Conservation (phyloP, 2,888 invertebrate species). For the Cephus pygmeus region DNA sequence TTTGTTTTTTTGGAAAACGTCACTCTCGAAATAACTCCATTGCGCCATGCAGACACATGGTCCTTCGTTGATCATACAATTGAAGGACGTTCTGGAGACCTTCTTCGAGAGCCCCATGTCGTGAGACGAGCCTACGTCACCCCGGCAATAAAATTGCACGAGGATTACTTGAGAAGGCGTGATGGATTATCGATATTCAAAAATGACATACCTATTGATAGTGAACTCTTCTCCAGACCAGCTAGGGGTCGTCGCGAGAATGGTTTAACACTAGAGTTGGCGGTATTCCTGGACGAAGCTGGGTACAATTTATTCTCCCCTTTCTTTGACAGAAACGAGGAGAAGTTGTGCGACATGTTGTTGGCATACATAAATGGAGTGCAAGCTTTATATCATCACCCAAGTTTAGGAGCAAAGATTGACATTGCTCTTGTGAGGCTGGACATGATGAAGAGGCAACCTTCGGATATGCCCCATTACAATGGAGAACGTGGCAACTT, state of each 20-base stretch:
- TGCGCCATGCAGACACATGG: slow-evolving; percentile 53
- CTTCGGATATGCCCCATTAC: slow-evolving; percentile 71
- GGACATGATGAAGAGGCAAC: slow-evolving; percentile 77
- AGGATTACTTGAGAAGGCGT: slow-evolving; percentile 14
- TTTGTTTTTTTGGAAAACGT: slow-evolving; percentile 75
- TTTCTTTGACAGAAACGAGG: slow-evolving; percentile 74
- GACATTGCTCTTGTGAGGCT: slow-evolving; percentile 78
- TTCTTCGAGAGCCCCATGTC: slow-evolving; percentile 69
- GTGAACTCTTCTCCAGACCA: slow-evolving; percentile 21
- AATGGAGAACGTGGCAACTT: slow-evolving; percentile 76
- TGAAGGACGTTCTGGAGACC: slow-evolving; percentile 47
- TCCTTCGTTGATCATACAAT: slow-evolving; percentile 28
- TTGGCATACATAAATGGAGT: slow-evolving; percentile 83
- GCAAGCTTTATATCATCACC: slow-evolving; percentile 83
- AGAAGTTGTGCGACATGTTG: slow-evolving; percentile 78
- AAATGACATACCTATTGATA: slow-evolving; percentile 22
- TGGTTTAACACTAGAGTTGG: slow-evolving; percentile 76
- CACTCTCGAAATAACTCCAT: slow-evolving; percentile 77
- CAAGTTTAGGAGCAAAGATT: slow-evolving; percentile 74
- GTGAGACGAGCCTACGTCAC: slow-evolving; percentile 70
- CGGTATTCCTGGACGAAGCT: slow-evolving; percentile 80
- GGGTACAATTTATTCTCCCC: slow-evolving; percentile 79
- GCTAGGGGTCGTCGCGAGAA: slow-evolving; percentile 24
- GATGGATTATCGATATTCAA: slow-evolving; percentile 22
- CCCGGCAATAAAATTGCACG: slow-evolving; percentile 39